Base-by-base conservation (phyloP, 2,113 vertebrate genomes). In the Aleadryas rufinucha region DNA sequence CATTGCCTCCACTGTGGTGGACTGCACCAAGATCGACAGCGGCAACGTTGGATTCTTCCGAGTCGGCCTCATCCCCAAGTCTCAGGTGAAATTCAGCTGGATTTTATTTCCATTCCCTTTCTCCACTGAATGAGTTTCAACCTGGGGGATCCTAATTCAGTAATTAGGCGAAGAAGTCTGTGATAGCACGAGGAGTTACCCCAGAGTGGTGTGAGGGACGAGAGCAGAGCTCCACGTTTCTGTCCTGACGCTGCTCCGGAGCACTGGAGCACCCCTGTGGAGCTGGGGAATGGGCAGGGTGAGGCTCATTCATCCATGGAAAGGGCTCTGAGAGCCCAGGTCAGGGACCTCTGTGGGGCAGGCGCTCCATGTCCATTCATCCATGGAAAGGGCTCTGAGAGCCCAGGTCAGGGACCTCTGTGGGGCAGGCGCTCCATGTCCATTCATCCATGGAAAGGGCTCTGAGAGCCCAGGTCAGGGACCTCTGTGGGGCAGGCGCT, bases 1-100 rank as follows among this genome's bases (percentile, higher is more conserved):
- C 75, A 98, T 99, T 47, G 99, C 99, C 47, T 99, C 99, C 57
- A 99, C 99, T 3, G 99, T 99, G 23, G 98, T 99, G n/a, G 98
- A 99, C 97, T 99, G 99, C 96, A 99, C 99, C 64, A 99, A 98
- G 92, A 98, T 99, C 2, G 98, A 99, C 75, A 98, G 95, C 1
- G 98, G 99, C 18, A 97, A 97, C 35, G 98, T 99, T 16, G 98
- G 98, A 4, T 99, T 99, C 97, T 99, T 99, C 95, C 98, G 99
- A 86, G 98, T 99, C 0, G 99, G 99, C 12, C 97, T 99, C 75
- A 97, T 99, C 93, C 98, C 99, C 41, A 99, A 99, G 93, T 98
- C 98, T 16, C 98, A 99, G 98, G 99, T 99, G 97, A 94, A 80
- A 27, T 44, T 39, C 18, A 28, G n/a, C 50, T 28, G 41, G 24